phyloP scores from a whole-genome alignment of 2,888 invertebrate species.

The Dermolepida albohirtum region DNA sequence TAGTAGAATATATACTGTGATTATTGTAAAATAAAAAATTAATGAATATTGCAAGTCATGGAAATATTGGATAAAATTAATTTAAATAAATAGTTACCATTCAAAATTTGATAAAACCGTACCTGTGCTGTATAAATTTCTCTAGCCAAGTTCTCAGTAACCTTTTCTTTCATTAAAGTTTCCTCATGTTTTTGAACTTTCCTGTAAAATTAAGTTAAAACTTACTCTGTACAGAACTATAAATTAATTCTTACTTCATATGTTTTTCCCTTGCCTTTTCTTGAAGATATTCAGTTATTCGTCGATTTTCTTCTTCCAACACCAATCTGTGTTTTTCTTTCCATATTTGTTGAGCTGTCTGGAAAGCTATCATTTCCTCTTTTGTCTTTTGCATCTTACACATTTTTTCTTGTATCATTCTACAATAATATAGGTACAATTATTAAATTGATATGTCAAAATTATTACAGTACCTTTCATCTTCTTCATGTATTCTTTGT shows the following conservation, averaged over 20 bases:
- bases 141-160: constrained; percentile 58
- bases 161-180: constrained; percentile 55
- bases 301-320: constrained; percentile 65
- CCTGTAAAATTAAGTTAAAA: constrained; percentile 46
- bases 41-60: not conserved
- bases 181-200: constrained; percentile 53
- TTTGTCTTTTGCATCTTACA: constrained; percentile 66
- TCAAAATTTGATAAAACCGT: constrained; percentile 14
- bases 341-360: constrained; percentile 68
- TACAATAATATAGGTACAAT: constrained; percentile 51
- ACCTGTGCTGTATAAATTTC: constrained; percentile 59
- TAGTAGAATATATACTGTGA: no score
- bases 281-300: constrained; percentile 61
- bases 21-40: constrained; percentile 9
- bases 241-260: constrained; percentile 52
- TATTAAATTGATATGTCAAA: constrained; percentile 1
- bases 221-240: constrained; percentile 16
- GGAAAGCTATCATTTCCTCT: constrained; percentile 69
- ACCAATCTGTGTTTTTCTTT: constrained; percentile 64
- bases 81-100: no score
- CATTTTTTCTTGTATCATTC: constrained; percentile 68
- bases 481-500: constrained; percentile 72
- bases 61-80: no score
- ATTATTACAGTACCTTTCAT: constrained; percentile 63
- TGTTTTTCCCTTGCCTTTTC: constrained; percentile 62